Conservation (phyloP, 1,140 invertebrate genomes). For the Dolichoris vasculosae region DNA sequence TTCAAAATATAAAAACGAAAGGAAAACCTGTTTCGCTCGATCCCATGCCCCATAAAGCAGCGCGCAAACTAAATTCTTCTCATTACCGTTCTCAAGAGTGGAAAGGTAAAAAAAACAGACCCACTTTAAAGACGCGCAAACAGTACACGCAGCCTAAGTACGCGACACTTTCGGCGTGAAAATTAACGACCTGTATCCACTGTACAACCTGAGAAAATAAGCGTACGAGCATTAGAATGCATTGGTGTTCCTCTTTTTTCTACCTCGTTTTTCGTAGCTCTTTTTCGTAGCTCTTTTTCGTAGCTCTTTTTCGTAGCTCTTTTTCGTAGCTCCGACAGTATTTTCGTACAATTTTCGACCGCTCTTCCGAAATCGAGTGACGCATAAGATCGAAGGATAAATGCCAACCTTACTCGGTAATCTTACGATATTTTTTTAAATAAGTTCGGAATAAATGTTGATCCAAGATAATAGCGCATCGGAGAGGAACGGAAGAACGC, state of each 20-base stretch:
- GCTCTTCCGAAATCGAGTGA: too few relatives aligned
- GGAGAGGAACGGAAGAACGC: not conserved
- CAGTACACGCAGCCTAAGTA: not conserved
- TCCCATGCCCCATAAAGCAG: conserved; percentile 20
- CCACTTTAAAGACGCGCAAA: not conserved
- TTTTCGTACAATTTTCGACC: too few relatives aligned
- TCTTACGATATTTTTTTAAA: too few relatives aligned
- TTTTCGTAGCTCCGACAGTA: too few relatives aligned
- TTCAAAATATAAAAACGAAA: conserved; percentile 39
- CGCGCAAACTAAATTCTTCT: conserved; percentile 20
- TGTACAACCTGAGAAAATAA: not conserved
- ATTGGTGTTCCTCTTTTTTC: not conserved
- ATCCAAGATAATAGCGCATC: not conserved
- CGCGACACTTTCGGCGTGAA: conserved; percentile 36
- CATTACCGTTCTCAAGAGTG: conserved; percentile 15
- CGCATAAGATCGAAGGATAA: too few relatives aligned
- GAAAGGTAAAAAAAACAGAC: conserved; percentile 24
- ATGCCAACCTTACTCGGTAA: too few relatives aligned
- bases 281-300: too few relatives aligned
- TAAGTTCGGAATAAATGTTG: not conserved
- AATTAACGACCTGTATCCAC: conserved; percentile 23
- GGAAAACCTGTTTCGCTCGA: conserved; percentile 29
- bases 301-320: too few relatives aligned
- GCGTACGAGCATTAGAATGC: not conserved
- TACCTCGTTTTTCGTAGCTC: not conserved